phyloP scores from a whole-genome alignment of 2,797 vertebrate genomes.

The Phrynocephalus forsythii region DNA sequence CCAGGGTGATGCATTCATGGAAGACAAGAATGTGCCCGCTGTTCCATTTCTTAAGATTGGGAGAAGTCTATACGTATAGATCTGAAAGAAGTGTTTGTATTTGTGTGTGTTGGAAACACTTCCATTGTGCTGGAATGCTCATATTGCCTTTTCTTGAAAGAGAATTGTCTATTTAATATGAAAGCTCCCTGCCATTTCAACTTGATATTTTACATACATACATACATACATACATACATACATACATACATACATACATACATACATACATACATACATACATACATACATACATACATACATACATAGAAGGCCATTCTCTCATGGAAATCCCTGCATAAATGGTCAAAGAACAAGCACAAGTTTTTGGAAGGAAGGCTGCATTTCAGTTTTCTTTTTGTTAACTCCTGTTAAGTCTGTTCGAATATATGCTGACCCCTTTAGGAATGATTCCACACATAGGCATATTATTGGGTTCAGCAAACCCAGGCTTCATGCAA shows the following conservation, averaged over 20 bases:
- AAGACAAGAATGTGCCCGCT: not conserved
- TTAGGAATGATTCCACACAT: no score
- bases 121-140: constrained; percentile 25
- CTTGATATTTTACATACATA: constrained; percentile 1
- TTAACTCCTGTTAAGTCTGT: no score
- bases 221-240: no score
- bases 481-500: no score
- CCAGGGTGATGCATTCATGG: not conserved
- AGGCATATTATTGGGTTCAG: no score
- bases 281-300: no score
- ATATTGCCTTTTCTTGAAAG: constrained; percentile 22
- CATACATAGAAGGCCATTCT: not conserved
- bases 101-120: fast-evolving
- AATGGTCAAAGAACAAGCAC: not conserved
- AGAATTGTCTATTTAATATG: not conserved
- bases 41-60: not conserved
- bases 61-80: not conserved
- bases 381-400: not conserved
- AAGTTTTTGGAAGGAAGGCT: constrained; percentile 20
- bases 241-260: no score
- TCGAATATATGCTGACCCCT: no score
- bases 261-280: no score
- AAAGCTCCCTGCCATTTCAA: constrained; percentile 12
- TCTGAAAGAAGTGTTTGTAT: not conserved
- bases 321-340: constrained; percentile 9